phyloP scores from a whole-genome alignment of 2,113 vertebrate genomes.

The Osmerus mordax region DNA sequence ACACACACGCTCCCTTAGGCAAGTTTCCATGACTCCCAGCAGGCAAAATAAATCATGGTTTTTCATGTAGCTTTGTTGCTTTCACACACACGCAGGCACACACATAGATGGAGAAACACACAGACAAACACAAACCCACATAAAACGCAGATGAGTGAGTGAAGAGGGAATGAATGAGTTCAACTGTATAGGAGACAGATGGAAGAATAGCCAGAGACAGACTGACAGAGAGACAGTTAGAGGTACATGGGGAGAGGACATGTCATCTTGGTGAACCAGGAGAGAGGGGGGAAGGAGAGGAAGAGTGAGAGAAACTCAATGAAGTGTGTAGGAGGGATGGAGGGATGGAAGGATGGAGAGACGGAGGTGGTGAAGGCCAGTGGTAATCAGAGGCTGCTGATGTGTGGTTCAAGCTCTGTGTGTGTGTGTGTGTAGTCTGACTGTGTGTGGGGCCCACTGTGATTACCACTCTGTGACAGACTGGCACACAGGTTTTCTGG shows the following conservation, averaged over 20 bases:
- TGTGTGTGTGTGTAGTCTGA: constrained; percentile 2
- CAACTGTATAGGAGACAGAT: too few species aligned
- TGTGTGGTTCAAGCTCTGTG: constrained; percentile 7
- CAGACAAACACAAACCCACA: not conserved
- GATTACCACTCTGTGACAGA: not conserved
- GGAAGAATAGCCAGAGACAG: too few species aligned
- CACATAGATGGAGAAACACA: not conserved
- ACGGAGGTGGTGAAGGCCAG: not conserved
- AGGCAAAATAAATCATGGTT: too few species aligned
- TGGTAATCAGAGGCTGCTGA: constrained; percentile 7
- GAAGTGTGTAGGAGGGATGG: not conserved
- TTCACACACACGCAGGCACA: not conserved
- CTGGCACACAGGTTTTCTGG: constrained; percentile 4
- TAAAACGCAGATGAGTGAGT: not conserved
- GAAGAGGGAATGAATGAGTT: too few species aligned
- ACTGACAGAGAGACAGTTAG: too few species aligned
- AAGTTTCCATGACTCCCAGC: too few species aligned
- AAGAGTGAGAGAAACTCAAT: not conserved
- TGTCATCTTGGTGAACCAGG: not conserved
- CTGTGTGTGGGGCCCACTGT: constrained; percentile 1
- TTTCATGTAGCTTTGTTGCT: too few species aligned
- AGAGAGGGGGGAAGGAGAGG: not conserved
- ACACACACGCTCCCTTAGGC: not conserved
- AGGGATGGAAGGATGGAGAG: not conserved
- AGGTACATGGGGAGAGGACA: too few species aligned